Evolutionary conservation across 2,113 vertebrate genomes (phyloP), one percentile per base, ranked within the genome.

Genomic region (Salvelinus fontinalis): DNA sequence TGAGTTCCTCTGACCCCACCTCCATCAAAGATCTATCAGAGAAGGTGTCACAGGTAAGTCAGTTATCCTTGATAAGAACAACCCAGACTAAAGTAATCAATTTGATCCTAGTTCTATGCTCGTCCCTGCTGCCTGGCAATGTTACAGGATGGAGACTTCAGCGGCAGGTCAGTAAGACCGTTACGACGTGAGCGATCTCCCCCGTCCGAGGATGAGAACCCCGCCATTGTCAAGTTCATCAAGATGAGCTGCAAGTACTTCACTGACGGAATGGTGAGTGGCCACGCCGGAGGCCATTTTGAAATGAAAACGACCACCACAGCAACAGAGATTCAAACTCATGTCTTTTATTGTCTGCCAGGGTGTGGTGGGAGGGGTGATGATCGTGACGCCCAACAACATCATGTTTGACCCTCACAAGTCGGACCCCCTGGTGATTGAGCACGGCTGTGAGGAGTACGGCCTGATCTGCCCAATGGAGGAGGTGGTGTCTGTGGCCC

Each of bases 331-430:
- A 24, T 24, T n/a, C 1, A 14, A 44, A 60, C 26, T 12, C 1
- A 39, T 22, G 16, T 62, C 2, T 62, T 12, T 12, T 34, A 60
- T 34, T 1, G 8, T 51, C 3, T 27, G 5, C 18, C 84, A 99
- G 98, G 98, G 98, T 0, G 97, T 99, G 2, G 97, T 99, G 16
- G 98, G 97, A 12, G 98, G 98, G 2, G 97, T 99, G 75, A 95
- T 99, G 94, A 97, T 99, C 26, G 96, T 99, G 78, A 99, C 98
- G 1, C 98, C 98, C 59, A 99, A 99, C 91, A 99, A 97, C 88
- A 97, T 99, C 88, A 99, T 99, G 97, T 99, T 99, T 73, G 98
- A 99, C 90, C 98, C 98, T 4, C 97, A 99, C 85, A 99, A 99
- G 79, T 99, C 97, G 0, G 98, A 99, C 90, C 97, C 98, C 2